Evolutionary conservation across 2,888 invertebrate species (phyloP), one percentile per base, ranked within the genome.

Genomic region (Cataglyphis rosenhaueri): DNA sequence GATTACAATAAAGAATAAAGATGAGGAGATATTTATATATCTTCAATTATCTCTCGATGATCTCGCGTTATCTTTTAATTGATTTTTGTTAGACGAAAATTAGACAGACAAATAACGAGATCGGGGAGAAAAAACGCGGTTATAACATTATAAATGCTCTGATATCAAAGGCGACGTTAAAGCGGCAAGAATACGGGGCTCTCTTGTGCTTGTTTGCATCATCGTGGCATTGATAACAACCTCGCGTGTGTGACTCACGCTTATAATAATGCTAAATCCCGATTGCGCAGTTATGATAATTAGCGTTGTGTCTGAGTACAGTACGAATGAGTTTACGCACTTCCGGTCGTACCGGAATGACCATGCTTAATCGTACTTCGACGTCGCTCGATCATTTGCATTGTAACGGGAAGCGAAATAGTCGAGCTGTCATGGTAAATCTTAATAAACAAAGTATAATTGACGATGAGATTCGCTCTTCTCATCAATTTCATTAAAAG

Each of bases 371-470:
- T 78, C 57, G 25, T 48, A 44, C 6, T n/a, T 85, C 76, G 79
- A 81, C 57, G 55, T 81, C 84, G 55, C 78, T 82, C 71, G 70
- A 59, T 84, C 61, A 76, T 84, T 85, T 64, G 71, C 76, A 65
- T 73, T 62, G 29, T 84, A 59, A 70, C 62, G 32, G 44, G 18
- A 35, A 48, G 52, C 70, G 74, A 76, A 74, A 64, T 71, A 32
- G 62, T 65, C 84, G 57, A 44, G 44, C 18, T 78, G 78, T 78
- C 78, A 78, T 78, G 78, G 78, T 78, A 57, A 57, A 38, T 35
- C 12, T 48, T 59, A 35, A 76, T 44, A 59, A 70, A 78, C 55
- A 38, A 68, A 76, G 18, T 48, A 9, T 64, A 76, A 76, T 44
- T 29, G 8, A 25, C 38, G 18, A 21, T 35, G 65, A 76, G 55